Conservation (phyloP, 2,113 vertebrate species). For the Chaetorhynchus papuensis region DNA sequence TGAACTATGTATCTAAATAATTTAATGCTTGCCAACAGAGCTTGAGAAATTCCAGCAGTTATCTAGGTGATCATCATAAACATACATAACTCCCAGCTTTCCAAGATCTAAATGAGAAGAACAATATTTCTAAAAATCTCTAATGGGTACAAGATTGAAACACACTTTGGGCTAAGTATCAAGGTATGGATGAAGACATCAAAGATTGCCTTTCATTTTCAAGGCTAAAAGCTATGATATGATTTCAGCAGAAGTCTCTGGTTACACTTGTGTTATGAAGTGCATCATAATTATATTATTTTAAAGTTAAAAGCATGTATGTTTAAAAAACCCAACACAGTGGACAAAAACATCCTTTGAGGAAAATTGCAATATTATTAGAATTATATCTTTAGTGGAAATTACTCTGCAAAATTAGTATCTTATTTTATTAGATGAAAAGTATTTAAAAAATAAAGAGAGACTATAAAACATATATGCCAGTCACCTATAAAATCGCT, state of each 20-base stretch:
- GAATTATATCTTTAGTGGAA: not conserved
- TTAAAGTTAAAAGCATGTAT: not conserved
- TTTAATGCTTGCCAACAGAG: not conserved
- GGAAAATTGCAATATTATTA: not conserved
- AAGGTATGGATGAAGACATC: not conserved
- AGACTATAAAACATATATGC: not conserved
- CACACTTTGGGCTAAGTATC: not conserved
- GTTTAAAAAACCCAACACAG: fast-evolving
- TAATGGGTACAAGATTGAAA: not conserved
- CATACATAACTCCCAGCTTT: not conserved
- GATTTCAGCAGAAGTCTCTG: not conserved
- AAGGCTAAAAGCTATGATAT: not conserved
- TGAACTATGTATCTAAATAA: not conserved
- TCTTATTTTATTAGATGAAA: not conserved
- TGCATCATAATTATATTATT: not conserved
- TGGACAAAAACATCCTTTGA: not conserved
- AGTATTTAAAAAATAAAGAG: not conserved
- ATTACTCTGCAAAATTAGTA: not conserved
- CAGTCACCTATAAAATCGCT: not conserved
- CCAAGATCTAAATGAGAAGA: not conserved
- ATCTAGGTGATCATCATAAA: not conserved
- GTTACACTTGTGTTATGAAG: not conserved
- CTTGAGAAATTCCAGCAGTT: not conserved
- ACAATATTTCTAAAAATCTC: not conserved
- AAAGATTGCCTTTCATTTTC: not conserved